Percentiles rank a stretch among this genome's conserved stretches.
These are phyloP conservation scores for Paramormyrops kingsleyae DNA, from an alignment of 2,113 vertebrate genomes.

Conservation along the genomic window DNA sequence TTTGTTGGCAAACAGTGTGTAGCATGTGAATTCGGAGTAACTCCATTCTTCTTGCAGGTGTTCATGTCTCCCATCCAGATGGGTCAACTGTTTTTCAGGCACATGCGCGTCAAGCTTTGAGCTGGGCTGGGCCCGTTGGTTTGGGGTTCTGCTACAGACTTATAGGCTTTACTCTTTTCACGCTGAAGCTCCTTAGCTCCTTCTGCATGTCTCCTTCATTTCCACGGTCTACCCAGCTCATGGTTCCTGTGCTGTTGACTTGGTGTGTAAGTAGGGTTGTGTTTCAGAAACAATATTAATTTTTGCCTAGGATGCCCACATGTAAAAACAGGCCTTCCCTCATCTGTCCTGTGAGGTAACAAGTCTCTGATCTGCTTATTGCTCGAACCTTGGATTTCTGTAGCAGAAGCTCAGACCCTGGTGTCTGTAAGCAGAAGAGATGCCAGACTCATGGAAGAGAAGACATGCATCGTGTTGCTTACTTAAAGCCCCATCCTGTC, in stretches of 20 bases:
- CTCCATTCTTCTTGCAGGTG: conserved; percentile 17
- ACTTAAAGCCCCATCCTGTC: conserved; percentile 99
- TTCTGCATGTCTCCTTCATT: neutral
- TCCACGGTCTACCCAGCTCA: neutral
- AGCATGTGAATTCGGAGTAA: neutral
- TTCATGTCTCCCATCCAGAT: neutral
- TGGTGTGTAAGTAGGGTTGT: neutral
- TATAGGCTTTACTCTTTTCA: conserved; percentile 23
- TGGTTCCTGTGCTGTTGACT: neutral
- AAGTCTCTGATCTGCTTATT: neutral
- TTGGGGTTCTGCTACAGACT: conserved; percentile 96
- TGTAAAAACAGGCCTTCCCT: neutral
- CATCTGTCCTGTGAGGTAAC: neutral
- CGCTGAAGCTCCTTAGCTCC: neutral
- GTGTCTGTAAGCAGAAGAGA: conserved; percentile 86
- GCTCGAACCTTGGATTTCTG: conserved; percentile 41
- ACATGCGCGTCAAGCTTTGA: conserved; percentile 91
- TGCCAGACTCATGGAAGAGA: conserved; percentile 79
- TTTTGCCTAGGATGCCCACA: neutral
- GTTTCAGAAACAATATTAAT: neutral
- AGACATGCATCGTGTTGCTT: conserved; percentile 93
- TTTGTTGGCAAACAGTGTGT: neutral
- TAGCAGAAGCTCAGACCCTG: conserved; percentile 92
- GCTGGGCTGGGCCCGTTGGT: conserved; percentile 80
- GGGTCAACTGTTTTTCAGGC: conserved; percentile 46